These are phyloP conservation scores for Atrichornis clamosus DNA, from an alignment of 2,113 vertebrate genomes.

Conservation along the genomic window DNA sequence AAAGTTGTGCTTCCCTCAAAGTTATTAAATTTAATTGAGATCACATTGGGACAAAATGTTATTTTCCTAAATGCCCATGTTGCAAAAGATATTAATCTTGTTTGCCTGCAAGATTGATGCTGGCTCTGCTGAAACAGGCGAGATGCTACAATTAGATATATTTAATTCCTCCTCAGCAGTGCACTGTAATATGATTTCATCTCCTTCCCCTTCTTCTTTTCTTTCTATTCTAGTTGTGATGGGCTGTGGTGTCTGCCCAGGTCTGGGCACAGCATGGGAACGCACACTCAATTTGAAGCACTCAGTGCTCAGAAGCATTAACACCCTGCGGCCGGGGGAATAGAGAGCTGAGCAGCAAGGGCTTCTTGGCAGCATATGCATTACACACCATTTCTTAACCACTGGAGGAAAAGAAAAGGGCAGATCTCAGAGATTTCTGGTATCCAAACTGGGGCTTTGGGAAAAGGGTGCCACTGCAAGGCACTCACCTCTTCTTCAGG, in stretches of 20 bases:
- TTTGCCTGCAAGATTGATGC: slow-evolving; percentile 67
- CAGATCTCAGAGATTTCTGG: not conserved
- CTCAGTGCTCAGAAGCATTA: slow-evolving; percentile 29
- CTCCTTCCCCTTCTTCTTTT: slow-evolving; percentile 4
- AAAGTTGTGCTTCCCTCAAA: slow-evolving; percentile 34
- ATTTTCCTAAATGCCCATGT: slow-evolving; percentile 62
- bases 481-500: slow-evolving; percentile 81
- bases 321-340: not conserved
- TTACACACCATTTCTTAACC: not conserved
- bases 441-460: not conserved
- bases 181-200: slow-evolving; percentile 50
- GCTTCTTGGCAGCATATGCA: not conserved
- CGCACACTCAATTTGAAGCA: slow-evolving; percentile 37
- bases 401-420: not conserved
- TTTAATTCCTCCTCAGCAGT: slow-evolving; percentile 62
- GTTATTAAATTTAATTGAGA: slow-evolving; percentile 64
- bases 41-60: slow-evolving; percentile 58
- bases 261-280: slow-evolving; percentile 40
- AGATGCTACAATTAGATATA: slow-evolving; percentile 63
- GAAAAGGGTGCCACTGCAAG: not conserved
- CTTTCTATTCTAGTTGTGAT: not conserved
- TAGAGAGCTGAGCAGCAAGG: not conserved
- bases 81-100: slow-evolving; percentile 63
- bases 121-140: slow-evolving; percentile 46
- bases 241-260: slow-evolving; percentile 22